Evolutionary conservation across 2,888 invertebrate species (phyloP), one percentile per base, ranked within the genome.

Genomic region (Tridacna crocea): DNA sequence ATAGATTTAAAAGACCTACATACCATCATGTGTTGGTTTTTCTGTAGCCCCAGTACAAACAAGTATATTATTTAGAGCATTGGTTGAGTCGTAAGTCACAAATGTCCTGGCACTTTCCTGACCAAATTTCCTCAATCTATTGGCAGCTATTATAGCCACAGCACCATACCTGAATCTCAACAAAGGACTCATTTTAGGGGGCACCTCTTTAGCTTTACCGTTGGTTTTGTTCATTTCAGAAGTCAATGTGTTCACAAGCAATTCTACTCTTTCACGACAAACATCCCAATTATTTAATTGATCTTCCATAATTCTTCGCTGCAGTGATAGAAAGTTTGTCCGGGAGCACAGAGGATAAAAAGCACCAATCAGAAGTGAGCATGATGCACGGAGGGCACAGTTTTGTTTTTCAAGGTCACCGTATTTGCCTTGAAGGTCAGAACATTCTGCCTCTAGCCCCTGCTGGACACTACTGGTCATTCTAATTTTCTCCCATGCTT

Each of bases 401-500:
- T 91, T 88, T 63, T 93, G 90, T 74, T 84, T 85, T 83, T 91
- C 88, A 12, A 84, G 48, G 46, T 91, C 89, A 4, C 83, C 75
- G n/a, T 92, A 79, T 70, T 89, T 89, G 15, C 68, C 83, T 47
- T 91, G 91, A 0, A 94, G 90, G 36, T 92, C 89, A 2, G 83
- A 82, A 75, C 92, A 91, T 76, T 94, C 93, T 0, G 90, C 77
- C 84, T 94, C 93, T n/a, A 94, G 87, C 0, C 91, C 93, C 63
- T 92, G 92, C 77, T 93, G 92, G 11, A 93, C 88, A 47, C 85
- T 88, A 17, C 92, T 92, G 8, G 93, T 91, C 48, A 88, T 87
- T 22, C 92, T 85, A 24, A 93, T 90, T 84, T 93, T 93, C 87
- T 93, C 93, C 93, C 93, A 93, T 0, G 93, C 93, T 77, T 94